Base-by-base conservation (phyloP, 2,888 invertebrate species). In the Microctonus brassicae region DNA sequence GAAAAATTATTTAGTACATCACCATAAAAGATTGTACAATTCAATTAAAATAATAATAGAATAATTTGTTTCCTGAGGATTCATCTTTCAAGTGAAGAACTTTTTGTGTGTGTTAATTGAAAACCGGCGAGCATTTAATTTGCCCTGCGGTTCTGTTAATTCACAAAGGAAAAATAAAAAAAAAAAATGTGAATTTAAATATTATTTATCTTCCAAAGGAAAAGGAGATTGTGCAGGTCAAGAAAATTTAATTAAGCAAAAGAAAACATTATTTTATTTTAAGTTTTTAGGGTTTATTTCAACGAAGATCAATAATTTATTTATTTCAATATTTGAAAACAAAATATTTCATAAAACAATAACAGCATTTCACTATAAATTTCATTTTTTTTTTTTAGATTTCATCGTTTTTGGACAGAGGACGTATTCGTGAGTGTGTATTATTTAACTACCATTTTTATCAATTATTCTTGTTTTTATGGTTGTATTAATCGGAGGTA, bases 261-360 rank as follows among this genome's bases (percentile, higher is more conserved):
- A 20, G 17, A 47, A 47, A n/a, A 42, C 3, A 17, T 17, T 47
- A 47, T 47, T 20, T 17, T 17, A 47, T 47, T 47, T 47, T n/a
- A 47, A 47, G n/a, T 47, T 47, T n/a, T 47, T 7, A 47, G 47
- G 47, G 47, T 66, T 57, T 10, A 39, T 42, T 20, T 78, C 80
- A 84, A 85, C 83, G 81, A 81, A 84, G 83, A 70, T 82, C 80
- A 81, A 82, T 85, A 73, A 77, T 84, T 83, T 83, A 83, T 84
- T 85, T 78, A 74, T n/a, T 83, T 82, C 79, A 73, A 82, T 79
- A 78, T n/a, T 78, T 79, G 74, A 84, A 85, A 83, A 82, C 81
- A 85, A 82, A 83, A 80, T 79, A 81, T 78, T 77, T 84, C 79
- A 75, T 80, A 75, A 84, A 84, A 85, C 80, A 79, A 86, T 83